Conservation (phyloP, 2,113 vertebrate species). For the Nicator chloris region DNA sequence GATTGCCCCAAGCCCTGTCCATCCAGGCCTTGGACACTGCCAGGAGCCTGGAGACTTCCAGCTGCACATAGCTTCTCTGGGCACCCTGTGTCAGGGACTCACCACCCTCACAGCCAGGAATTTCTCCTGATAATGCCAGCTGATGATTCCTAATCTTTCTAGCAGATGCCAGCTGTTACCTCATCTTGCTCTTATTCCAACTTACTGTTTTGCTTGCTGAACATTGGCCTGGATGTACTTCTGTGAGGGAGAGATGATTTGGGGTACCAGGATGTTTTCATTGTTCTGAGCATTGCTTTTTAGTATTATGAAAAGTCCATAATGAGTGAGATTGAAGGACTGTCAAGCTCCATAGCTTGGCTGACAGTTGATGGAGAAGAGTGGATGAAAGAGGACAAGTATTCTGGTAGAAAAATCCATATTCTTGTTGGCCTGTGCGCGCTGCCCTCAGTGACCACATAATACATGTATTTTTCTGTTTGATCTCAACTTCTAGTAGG, state of each 20-base stretch:
- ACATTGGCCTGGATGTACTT: neutral
- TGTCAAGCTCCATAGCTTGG: rapidly evolving
- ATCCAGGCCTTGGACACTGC: neutral
- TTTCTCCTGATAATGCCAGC: neutral
- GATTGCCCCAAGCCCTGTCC: neutral
- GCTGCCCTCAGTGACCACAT: neutral
- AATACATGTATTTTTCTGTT: neutral
- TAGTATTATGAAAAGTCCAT: neutral
- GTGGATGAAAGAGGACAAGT: neutral
- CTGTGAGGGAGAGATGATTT: neutral
- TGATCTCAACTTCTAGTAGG: neutral
- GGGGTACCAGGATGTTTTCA: neutral
- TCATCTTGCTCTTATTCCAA: neutral
- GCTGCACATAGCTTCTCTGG: neutral
- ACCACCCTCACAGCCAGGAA: neutral
- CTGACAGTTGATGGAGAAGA: neutral
- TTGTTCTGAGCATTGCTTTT: neutral
- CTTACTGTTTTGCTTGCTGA: neutral
- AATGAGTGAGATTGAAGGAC: neutral
- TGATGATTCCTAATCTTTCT: neutral
- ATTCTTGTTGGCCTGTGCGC: neutral
- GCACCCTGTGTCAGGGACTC: neutral
- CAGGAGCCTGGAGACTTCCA: neutral
- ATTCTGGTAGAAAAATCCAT: neutral
- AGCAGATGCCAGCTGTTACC: neutral